Conservation (phyloP, 2,888 invertebrate species). For the Epiblema foenella region DNA sequence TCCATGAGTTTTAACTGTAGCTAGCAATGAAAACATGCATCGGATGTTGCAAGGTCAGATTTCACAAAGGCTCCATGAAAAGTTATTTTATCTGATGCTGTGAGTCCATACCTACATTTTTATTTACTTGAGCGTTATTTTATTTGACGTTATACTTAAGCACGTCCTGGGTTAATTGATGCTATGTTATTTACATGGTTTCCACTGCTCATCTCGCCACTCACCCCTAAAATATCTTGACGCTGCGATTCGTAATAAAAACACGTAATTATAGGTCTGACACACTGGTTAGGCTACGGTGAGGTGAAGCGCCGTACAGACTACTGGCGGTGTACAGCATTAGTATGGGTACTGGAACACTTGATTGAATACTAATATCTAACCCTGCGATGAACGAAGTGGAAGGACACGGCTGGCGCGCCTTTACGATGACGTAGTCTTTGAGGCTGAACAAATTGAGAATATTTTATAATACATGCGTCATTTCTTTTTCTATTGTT, state of each 20-base stretch:
- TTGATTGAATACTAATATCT: conserved; percentile 32
- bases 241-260: too few relatives aligned
- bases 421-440: conserved; percentile 73
- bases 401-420: conserved; percentile 64
- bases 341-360: conserved; percentile 34
- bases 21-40: conserved; percentile 66
- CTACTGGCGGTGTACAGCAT: conserved; percentile 4
- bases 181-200: too few relatives aligned
- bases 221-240: too few relatives aligned
- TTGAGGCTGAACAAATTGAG: background rate
- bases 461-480: conserved; percentile 4
- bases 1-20: conserved; percentile 21
- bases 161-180: conserved; percentile 18
- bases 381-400: conserved; percentile 41
- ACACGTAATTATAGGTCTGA: too few relatives aligned
- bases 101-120: conserved; percentile 16
- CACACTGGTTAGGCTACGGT: too few relatives aligned
- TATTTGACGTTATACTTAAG: conserved; percentile 24
- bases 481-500: too few relatives aligned
- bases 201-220: too few relatives aligned
- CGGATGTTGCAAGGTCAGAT: conserved; percentile 79
- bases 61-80: conserved; percentile 77
- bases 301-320: too few relatives aligned
- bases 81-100: conserved; percentile 48
- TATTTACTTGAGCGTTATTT: conserved; percentile 26